Base-by-base conservation (phyloP, 2,888 invertebrate species). In the Drosophila ustulata region DNA sequence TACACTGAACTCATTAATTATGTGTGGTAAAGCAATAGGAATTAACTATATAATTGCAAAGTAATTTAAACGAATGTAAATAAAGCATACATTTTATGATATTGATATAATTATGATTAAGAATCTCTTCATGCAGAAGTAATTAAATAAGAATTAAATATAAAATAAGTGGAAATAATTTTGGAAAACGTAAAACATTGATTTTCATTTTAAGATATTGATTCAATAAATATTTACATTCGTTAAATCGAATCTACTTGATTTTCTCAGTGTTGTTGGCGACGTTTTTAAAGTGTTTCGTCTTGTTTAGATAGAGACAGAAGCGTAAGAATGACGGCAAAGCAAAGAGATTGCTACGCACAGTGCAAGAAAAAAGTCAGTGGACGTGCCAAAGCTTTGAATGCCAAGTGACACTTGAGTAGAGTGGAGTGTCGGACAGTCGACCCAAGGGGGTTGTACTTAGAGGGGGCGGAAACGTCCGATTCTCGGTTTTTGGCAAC, bases 391-490 rank as follows among this genome's bases (percentile, higher is more conserved):
- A 67, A 64, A 57, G 78, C 81, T 57, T 77, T 78, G 78, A 78
- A 78, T 78, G 78, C 70, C 81, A 78, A 78, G 78, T 78, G 78
- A 80, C 78, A 78, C 81, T 78, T 73, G 73, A 78, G 59, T 72
- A 51, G 77, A 76, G 59, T 72, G 55, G 77, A 76, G 72, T 77
- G 72, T 79, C 61, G 68, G 78, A 72, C 78, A 72, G 52, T 43
- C 47, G 47, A 68, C 52, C 18, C 37, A 49, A 34, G 55, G 6
- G 57, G 62, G 30, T 45, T 59, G 65, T 47, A 25, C 30, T 37
- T 57, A 49, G 32, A 34, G 43, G 23, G 3, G 26, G 18, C 7
- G 5, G 46, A 37, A 37, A 37, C n/a, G 37, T 37, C 37, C 37
- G 37, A n/a, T 37, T 37, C 37, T 37, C 25, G 34, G 25, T 51